Base-by-base conservation (phyloP, 2,888 invertebrate genomes). In the Chymomyza procnemis region DNA sequence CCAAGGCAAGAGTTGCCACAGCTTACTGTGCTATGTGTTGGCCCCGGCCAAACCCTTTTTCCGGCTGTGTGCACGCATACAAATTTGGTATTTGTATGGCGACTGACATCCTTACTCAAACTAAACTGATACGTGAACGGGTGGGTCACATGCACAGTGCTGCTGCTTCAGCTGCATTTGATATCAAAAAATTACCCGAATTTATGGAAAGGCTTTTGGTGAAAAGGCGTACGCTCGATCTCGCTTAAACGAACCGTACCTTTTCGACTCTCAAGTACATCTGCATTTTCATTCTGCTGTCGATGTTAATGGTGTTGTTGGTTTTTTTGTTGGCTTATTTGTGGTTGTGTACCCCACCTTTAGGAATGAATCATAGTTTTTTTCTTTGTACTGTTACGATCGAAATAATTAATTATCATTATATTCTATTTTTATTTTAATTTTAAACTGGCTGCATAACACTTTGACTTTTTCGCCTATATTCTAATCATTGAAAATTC, bases 61-160 rank as follows among this genome's bases (percentile, higher is more conserved):
- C 52, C 57, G 41, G 59, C 54, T 74, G 54, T 66, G 52, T 74
- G 64, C 69, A 61, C 65, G 76, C 69, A 67, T 74, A 67, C 63
- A 67, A 66, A 67, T 74, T 71, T 22, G 61, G 60, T 47, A 65
- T 64, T 76, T 73, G 34, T 57, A 56, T 66, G 56, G 57, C 34
- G 12, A 12, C 34, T 41, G 34, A 41, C 34, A 41, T 3, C 34
- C 34, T 12, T 9, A 34, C 34, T 9, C 4, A 34, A 26, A 5
- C 34, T 9, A 34, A 8, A 34, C 34, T 34, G 9, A 34, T 12
- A 41, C 34, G 12, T 26, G 26, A 8, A 8, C 26, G 26, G 26
- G 1, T 26, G 26, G 26, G n/a, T n/a, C 30, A 30, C n/a, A 57
- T 62, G 48, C 18, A 48, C 9, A 16, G n/a, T 48, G 58, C 46